Conservation (phyloP, 2,797 vertebrate species). For the Bradypodion pumilum region DNA sequence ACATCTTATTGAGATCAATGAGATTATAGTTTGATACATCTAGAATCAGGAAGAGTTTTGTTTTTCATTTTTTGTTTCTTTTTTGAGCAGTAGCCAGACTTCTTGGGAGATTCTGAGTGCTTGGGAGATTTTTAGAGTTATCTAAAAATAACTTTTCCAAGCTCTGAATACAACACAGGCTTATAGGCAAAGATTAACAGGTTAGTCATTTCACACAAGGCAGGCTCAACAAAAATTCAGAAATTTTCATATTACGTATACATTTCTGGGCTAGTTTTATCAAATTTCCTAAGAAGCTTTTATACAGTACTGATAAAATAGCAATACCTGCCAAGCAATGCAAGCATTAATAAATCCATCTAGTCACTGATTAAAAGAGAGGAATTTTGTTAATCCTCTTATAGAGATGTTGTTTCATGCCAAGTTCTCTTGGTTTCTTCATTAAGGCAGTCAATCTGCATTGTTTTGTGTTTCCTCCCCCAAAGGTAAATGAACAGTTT, state of each 20-base stretch:
- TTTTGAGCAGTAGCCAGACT: too few relatives aligned
- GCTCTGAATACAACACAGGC: neutral
- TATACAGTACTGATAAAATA: slow-evolving; percentile 60
- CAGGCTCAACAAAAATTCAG: slow-evolving; percentile 46
- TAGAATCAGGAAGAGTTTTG: too few relatives aligned
- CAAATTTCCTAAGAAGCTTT: slow-evolving; percentile 55
- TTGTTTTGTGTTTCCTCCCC: slow-evolving; percentile 45
- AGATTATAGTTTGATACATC: too few relatives aligned
- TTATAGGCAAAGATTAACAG: slow-evolving; percentile 42
- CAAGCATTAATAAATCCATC: slow-evolving; percentile 61
- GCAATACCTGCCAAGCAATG: slow-evolving; percentile 56
- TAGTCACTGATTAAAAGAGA: slow-evolving; percentile 64
- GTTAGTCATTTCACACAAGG: slow-evolving; percentile 53
- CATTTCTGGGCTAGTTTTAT: slow-evolving; percentile 32
- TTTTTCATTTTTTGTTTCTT: too few relatives aligned
- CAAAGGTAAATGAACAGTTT: slow-evolving; percentile 33
- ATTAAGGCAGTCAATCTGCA: slow-evolving; percentile 54
- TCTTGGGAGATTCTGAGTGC: too few relatives aligned
- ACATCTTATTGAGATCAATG: neutral
- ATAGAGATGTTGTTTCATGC: slow-evolving; percentile 68
- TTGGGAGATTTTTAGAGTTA: too few relatives aligned
- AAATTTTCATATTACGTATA: slow-evolving; percentile 54
- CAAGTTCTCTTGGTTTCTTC: slow-evolving; percentile 57
- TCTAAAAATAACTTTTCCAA: too few relatives aligned
- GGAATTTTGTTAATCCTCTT: slow-evolving; percentile 74